Base-by-base conservation (phyloP, 2,888 invertebrate genomes). In the Clivina fossor region DNA sequence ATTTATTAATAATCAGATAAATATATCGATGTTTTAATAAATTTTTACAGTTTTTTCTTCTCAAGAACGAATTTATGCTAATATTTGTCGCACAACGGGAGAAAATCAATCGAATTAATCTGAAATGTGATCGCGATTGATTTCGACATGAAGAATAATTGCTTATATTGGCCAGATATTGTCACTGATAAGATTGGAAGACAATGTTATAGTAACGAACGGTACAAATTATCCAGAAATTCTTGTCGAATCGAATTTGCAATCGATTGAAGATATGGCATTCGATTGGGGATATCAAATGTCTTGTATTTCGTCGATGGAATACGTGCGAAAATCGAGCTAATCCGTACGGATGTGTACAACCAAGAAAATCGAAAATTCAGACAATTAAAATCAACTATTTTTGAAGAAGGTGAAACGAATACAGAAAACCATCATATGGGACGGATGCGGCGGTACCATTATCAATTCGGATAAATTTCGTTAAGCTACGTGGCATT, bases 261-360 rank as follows among this genome's bases (percentile, higher is more conserved):
- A 85, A 13, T 88, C 90, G 4, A 86, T 94, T 30, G 93, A 93
- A 73, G 91, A 92, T 1, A 86, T 94, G 84, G 88, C 92, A 0
- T 81, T 87, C 46, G 94, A 95, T 72, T 94, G 92, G n/a, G n/a
- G 91, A 84, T 92, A 9, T 88, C 90, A 0, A 84, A 88, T 57
- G 85, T 89, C 55, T 71, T 95, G 11, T 95, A 91, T 74, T 93
- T 93, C 70, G 90, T 93, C 0, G 93, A 94, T 67, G 90, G 90
- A 0, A 79, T 83, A 49, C 78, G 83, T 30, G 83, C 85, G 63
- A 86, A 85, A 67, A 91, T 94, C 57, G 90, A 93, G 72, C 84
- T 92, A 1, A 86, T 93, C 2, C 78, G 86, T 48, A 88, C 86
- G 0, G 80, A 84, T 63, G 67, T 78, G n/a, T n/a, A n/a, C n/a